These are phyloP conservation scores for Phodopus roborovskii DNA, from an alignment of 2,113 vertebrate genomes.

Conservation along the genomic window DNA sequence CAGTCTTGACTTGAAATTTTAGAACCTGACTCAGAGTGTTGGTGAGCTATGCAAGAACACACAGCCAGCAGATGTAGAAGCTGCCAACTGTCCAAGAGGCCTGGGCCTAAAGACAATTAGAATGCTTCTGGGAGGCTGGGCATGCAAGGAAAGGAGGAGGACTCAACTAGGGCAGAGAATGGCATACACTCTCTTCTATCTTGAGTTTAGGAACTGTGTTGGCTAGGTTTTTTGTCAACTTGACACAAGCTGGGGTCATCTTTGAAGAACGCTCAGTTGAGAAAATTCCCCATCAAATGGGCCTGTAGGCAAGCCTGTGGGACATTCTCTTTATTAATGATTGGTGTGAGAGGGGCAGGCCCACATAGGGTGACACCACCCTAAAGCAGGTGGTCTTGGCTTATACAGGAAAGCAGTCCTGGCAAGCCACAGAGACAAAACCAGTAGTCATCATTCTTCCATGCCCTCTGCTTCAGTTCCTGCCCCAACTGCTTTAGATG, in stretches of 20 bases:
- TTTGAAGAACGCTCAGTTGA: background rate
- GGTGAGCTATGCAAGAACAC: background rate
- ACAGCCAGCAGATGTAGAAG: background rate
- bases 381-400: background rate
- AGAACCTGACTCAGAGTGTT: background rate
- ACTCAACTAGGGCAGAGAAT: background rate
- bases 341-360: background rate
- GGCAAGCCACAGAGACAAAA: background rate
- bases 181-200: background rate
- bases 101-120: background rate
- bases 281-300: background rate
- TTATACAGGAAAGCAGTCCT: background rate
- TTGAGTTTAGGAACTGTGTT: background rate
- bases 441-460: background rate
- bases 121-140: background rate
- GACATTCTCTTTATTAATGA: background rate
- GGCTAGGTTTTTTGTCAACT: background rate
- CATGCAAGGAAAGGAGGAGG: background rate
- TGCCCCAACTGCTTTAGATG: background rate
- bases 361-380: background rate
- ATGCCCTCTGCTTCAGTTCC: background rate
- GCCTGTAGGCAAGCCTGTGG: background rate
- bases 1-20: rapidly evolving
- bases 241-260: background rate
- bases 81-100: background rate